Base-by-base conservation (phyloP, 2,888 invertebrate species). In the Drosophila kambysellisi region DNA sequence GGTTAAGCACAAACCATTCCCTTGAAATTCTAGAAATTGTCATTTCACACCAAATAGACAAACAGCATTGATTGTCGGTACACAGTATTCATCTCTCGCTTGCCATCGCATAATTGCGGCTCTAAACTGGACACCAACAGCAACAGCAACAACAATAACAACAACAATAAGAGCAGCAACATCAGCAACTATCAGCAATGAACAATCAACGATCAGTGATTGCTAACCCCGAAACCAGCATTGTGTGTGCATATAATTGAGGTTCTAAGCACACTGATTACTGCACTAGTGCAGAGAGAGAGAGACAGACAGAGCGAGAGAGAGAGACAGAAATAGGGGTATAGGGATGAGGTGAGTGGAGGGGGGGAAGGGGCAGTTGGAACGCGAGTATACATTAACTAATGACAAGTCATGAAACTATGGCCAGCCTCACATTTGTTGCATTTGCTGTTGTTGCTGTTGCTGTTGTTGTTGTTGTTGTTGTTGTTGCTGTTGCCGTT, bases 401-500 rank as follows among this genome's bases (percentile, higher is more conserved):
- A 90, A 85, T 85, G 88, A 90, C 90, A 83, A 85, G 81, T 89
- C 88, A 90, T 86, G 84, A 73, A 73, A 78, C 88, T 84, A 71
- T 82, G 87, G 53, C 50, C 53, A 50, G 33, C 20, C n/a, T 15
- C 35, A 33, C 46, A 39, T 17, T 39, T 61, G 52, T 58, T 58
- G 64, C 65, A n/a, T 60, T 59, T 70, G 81, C 11, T 30, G 60
- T 20, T 17, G 54, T 20, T 39, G 81, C 11, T 30, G 60, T 20
- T 17, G 54, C n/a, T 39, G 61, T 17, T 50, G 75, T n/a, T 25
- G 25, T 52, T 54, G 60, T 11, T 39, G 43, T 60, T 48, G 39
- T n/a, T 25, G 25, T 52, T 54, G 60, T 11, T 39, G 43, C 56
- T 48, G 39, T 48, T 48, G 54, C 25, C 41, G 56, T 17, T 25